Conservation (phyloP, 2,888 invertebrate genomes). For the Galeruca laticollis region DNA sequence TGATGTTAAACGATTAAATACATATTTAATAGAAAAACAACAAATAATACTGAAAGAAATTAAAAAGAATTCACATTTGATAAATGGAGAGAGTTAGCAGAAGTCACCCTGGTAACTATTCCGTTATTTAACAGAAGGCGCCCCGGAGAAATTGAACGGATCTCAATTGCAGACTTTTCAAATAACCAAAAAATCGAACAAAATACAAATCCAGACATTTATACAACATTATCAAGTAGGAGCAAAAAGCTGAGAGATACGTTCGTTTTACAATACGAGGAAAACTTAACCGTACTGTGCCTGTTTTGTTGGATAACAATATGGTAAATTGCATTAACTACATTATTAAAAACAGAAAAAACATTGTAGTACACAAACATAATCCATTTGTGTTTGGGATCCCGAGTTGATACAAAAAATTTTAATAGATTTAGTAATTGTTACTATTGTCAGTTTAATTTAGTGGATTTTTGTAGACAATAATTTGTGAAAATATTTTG, state of each 20-base stretch:
- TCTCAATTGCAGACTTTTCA: not conserved
- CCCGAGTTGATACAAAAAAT: not conserved
- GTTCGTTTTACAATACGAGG: constrained; percentile 1
- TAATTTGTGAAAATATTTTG: too few relatives aligned
- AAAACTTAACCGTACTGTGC: constrained; percentile 4
- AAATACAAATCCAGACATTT: constrained; percentile 1
- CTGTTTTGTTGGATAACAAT: not conserved
- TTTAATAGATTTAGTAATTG: not conserved
- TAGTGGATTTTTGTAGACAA: too few relatives aligned
- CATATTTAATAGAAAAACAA: constrained; percentile 7
- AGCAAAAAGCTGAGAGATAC: constrained; percentile 4
- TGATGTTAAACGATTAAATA: constrained; percentile 25
- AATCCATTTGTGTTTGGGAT: not conserved
- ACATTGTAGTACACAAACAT: not conserved
- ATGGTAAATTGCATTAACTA: constrained; percentile 4
- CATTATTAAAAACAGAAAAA: not conserved
- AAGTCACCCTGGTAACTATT: constrained; percentile 13
- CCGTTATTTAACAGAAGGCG: constrained; percentile 1
- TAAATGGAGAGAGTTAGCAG: constrained; percentile 23
- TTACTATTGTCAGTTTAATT: too few relatives aligned
- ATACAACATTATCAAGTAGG: too few relatives aligned
- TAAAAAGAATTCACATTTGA: not conserved
- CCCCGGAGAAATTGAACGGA: not conserved
- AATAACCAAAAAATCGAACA: constrained; percentile 1
- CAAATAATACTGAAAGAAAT: not conserved